Evolutionary conservation across 2,113 vertebrate species (phyloP).

Genomic region (Mirounga angustirostris): DNA sequence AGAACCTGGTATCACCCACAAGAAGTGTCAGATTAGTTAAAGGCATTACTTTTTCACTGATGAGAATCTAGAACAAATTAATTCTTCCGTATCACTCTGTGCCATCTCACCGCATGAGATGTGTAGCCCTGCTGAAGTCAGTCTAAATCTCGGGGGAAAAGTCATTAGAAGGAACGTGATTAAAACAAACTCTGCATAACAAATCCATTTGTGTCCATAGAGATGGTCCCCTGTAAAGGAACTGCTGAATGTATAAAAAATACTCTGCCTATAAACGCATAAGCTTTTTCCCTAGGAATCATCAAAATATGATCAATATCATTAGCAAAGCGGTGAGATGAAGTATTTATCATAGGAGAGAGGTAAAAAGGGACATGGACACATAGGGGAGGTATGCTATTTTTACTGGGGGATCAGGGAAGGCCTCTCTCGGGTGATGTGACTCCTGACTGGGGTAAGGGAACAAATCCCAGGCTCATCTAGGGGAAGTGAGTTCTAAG

Average conservation of each 20-base stretch:
- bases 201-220: neutral
- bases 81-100: neutral
- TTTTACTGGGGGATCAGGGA: neutral
- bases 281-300: neutral
- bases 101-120: neutral
- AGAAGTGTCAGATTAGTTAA: neutral
- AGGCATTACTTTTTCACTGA: conserved; percentile 16
- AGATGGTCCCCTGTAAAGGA: neutral
- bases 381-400: neutral
- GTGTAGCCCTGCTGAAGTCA: neutral
- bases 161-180: conserved; percentile 7
- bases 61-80: neutral
- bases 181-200: neutral
- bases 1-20: neutral
- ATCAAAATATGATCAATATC: neutral
- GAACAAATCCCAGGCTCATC: neutral
- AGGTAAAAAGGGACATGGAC: neutral
- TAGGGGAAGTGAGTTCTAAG: neutral
- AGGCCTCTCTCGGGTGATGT: neutral
- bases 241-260: neutral
- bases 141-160: neutral
- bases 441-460: neutral
- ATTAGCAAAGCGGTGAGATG: neutral
- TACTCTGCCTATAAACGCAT: neutral
- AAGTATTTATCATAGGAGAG: neutral